Evolutionary conservation across 2,797 vertebrate species (phyloP), one percentile per base, ranked within the genome.

Genomic region (Smutsia gigantea): DNA sequence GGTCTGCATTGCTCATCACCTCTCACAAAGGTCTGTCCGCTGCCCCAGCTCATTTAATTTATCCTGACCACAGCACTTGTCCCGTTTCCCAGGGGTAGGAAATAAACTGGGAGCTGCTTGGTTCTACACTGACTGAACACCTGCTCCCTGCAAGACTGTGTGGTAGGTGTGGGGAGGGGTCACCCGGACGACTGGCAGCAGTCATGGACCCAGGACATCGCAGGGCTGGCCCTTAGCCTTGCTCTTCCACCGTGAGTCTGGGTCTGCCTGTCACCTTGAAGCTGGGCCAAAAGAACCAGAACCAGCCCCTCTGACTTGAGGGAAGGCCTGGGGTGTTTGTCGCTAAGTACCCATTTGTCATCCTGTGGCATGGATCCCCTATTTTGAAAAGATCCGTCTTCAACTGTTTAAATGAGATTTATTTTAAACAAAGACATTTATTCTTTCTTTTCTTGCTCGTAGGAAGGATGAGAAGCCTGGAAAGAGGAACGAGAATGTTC

Each of bases 371-470:
- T 7, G 13, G 49, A 51, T 14, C 31, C 31, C 66, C 42, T 55
- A 23, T 59, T 94, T 85, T 87, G 49, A 59, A 94, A 81, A 84
- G 69, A 68, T 27, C 61, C n/a, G 71, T 71, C 61, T 85, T 78
- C 93, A 90, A 46, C 39, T 5, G n/a, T 55, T 39, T 68, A 87
- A 84, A 61, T 68, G 51, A 77, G 19, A 31, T 74, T 74, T 84
- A 15, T 64, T 79, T 51, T 79, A 46, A 46, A 46, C 46, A 0
- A 46, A 46, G 46, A 12, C 11, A 46, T 14, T 29, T 27, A 12
- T 71, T 88, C 10, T 31, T 46, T 77, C 10, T 37, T 5, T 46
- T 15, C 84, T 61, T 63, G 12, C 37, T 88, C 49, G 13, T 77
- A 53, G 66, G 71, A 71, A 87, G 34, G 37, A 57, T 31, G 39